Evolutionary conservation across 2,888 invertebrate species (phyloP).

Genomic region (Callyntrura guangdongensis): DNA sequence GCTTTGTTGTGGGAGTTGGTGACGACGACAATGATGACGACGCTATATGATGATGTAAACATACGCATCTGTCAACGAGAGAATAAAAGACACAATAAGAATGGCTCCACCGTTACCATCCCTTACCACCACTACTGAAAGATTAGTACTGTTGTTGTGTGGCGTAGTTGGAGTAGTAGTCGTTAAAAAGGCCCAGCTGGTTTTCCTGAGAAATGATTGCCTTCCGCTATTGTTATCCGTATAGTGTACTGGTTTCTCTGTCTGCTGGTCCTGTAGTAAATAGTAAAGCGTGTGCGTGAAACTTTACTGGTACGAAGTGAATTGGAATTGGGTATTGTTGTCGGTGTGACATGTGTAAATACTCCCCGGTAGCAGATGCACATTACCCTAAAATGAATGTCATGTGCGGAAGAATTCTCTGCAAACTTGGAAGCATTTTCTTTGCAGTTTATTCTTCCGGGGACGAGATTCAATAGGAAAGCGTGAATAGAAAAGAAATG

Average conservation of each 20-base stretch:
- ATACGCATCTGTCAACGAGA: conserved; percentile 55
- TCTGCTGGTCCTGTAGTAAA: not conserved
- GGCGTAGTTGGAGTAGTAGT: not conserved
- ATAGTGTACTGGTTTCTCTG: not conserved
- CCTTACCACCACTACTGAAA: no score
- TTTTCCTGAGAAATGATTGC: conserved; percentile 51
- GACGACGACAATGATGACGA: not conserved
- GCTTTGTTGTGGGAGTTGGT: not conserved
- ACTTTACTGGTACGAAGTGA: not conserved
- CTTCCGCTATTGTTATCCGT: conserved; percentile 30
- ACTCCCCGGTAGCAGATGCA: conserved; percentile 6
- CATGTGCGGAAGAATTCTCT: conserved; percentile 12
- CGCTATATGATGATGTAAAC: conserved; percentile 31
- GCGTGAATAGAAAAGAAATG: not conserved
- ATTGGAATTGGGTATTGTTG: conserved; percentile 18
- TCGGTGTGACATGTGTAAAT: conserved; percentile 47
- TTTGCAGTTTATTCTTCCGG: not conserved
- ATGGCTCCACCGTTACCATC: not conserved
- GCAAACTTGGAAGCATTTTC: no score
- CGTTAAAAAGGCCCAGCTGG: conserved; percentile 66
- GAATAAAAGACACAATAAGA: conserved; percentile 14
- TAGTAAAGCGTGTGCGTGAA: no score
- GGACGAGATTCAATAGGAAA: not conserved
- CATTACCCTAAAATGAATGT: conserved; percentile 15
- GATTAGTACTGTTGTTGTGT: not conserved